phyloP scores from a whole-genome alignment of 2,888 invertebrate genomes.

The Falcaria lacertinaria region DNA sequence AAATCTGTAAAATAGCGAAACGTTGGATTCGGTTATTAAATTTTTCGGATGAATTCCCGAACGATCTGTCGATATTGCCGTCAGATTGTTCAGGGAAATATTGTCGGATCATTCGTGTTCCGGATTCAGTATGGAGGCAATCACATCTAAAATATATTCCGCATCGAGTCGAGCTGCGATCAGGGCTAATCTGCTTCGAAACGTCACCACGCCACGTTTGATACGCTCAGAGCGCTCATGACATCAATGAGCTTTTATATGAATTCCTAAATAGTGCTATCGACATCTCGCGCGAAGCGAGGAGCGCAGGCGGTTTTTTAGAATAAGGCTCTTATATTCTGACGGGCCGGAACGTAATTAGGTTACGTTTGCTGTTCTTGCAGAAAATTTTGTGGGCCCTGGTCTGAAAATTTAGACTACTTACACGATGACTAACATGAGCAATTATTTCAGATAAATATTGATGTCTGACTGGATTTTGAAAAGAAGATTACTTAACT shows the following conservation, averaged over 20 bases:
- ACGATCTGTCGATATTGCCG: constrained; percentile 2
- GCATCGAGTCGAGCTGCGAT: constrained; percentile 3
- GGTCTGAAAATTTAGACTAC: no score
- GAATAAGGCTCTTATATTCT: constrained; percentile 3
- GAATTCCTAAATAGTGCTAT: constrained; percentile 2
- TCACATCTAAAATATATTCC: constrained; percentile 27
- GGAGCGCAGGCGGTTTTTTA: neutral
- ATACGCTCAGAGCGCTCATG: constrained; percentile 6
- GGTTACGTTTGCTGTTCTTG: constrained; percentile 1
- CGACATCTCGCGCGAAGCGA: neutral
- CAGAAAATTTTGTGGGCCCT: constrained; percentile 1
- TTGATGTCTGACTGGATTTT: no score
- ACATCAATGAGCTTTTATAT: constrained; percentile 6
- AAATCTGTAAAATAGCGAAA: neutral
- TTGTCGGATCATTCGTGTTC: constrained; percentile 5
- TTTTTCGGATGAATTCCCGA: neutral
- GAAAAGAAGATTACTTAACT: no score
- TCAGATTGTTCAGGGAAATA: constrained; percentile 2
- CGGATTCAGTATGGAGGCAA: constrained; percentile 8
- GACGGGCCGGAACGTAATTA: constrained; percentile 1
- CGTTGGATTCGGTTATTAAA: neutral
- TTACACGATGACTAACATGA: no score
- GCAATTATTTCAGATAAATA: no score
- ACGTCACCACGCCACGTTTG: constrained; percentile 7
- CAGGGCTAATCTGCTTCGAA: constrained; percentile 7